Evolutionary conservation across 2,888 invertebrate genomes (phyloP).

Genomic region (Rhaphigaster nebulosa): DNA sequence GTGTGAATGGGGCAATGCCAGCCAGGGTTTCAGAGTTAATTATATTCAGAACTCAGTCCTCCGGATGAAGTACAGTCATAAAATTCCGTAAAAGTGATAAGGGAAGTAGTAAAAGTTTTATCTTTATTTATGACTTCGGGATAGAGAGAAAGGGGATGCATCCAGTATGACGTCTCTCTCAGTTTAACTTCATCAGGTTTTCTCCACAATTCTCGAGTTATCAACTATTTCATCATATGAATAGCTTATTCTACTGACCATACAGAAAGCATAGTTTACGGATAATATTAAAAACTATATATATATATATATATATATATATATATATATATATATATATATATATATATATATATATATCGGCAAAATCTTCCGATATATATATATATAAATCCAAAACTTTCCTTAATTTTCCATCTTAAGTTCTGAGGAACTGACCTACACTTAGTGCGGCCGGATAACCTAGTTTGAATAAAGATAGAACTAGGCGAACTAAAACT

Average conservation of each 20-base stretch:
- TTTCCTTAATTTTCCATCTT: too few species aligned
- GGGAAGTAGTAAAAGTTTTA: constrained; percentile 28
- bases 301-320: neutral
- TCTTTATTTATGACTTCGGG: constrained; percentile 13
- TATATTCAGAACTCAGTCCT: neutral
- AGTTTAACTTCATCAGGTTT: neutral
- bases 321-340: too few species aligned
- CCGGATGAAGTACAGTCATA: neutral
- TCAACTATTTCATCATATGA: neutral
- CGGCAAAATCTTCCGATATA: too few species aligned
- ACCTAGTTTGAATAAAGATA: too few species aligned
- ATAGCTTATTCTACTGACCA: neutral
- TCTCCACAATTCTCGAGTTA: neutral
- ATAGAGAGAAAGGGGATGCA: neutral
- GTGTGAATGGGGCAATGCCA: neutral
- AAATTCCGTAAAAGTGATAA: constrained; percentile 34
- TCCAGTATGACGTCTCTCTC: neutral
- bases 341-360: too few species aligned
- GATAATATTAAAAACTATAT: neutral
- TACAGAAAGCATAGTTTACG: neutral
- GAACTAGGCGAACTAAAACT: too few species aligned
- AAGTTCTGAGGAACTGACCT: too few species aligned
- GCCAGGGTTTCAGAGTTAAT: neutral
- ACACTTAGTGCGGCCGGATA: too few species aligned
- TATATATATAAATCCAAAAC: too few species aligned